Evolutionary conservation across 1,140 invertebrate species (phyloP).

Genomic region (Pinna nobilis): DNA sequence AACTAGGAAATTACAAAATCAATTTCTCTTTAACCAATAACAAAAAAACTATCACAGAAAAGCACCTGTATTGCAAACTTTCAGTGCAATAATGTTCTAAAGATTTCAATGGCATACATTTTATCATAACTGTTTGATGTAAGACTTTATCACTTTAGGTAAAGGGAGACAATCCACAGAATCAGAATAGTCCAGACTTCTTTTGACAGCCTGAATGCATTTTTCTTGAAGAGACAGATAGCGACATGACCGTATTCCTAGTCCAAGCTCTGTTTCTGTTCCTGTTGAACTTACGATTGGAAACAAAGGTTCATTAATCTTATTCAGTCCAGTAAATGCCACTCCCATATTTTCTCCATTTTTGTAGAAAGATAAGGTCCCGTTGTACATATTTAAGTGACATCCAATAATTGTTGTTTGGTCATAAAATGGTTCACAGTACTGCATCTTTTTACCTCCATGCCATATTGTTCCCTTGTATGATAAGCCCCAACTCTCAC

Average conservation of each 20-base stretch:
- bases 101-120: background rate
- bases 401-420: conserved; percentile 58
- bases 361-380: conserved; percentile 57
- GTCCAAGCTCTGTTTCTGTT: conserved; percentile 57
- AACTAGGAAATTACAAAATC: no score
- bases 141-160: conserved; percentile 54
- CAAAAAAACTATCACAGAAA: no score
- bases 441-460: conserved; percentile 47
- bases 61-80: no score
- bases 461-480: conserved; percentile 66
- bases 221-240: conserved; percentile 59
- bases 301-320: conserved; percentile 47
- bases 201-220: conserved; percentile 55
- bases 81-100: no score
- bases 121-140: background rate
- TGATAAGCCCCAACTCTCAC: conserved; percentile 65
- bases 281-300: conserved; percentile 61
- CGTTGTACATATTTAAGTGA: conserved; percentile 57
- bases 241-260: conserved; percentile 50
- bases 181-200: conserved; percentile 47
- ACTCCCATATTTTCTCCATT: conserved; percentile 57
- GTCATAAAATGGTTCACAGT: conserved; percentile 64
- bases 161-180: conserved; percentile 56
- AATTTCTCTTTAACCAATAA: no score
- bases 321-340: conserved; percentile 57